Base-by-base conservation (phyloP, 2,113 vertebrate species). In the Onychorhynchus coronatus region DNA sequence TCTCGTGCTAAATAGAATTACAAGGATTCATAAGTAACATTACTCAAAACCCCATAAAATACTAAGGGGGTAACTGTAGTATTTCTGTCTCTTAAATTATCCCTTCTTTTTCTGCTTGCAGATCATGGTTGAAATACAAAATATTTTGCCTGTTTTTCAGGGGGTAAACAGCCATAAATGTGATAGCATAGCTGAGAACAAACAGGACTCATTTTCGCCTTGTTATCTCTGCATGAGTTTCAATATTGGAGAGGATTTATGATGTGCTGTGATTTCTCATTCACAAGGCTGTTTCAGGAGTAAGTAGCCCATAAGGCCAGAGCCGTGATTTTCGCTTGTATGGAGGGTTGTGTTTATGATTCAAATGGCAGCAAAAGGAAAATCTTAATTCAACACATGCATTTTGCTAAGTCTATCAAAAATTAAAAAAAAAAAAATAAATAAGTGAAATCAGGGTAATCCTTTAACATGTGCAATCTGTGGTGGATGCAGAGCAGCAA, bases 101-200 rank as follows among this genome's bases (percentile, higher is more conserved):
- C 0, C 14, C 33, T 53, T 62, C 49, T 35, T 39, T n/a, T 53
- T 50, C 52, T 86, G 13, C 66, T 44, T 82, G n/a, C 25, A 89
- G 71, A 30, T 73, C 23, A 55, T 27, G 23, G 21, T 25, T 79
- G 67, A 97, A 94, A 93, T 23, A 66, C 6, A 39, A 67, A 93
- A 61, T 30, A 31, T 61, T 89, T 81, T 28, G 21, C 62, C 78
- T 93, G 50, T 88, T 88, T 85, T 66, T 91, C 75, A 91, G 44
- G 37, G 91, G 37, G 30, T 90, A 91, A 96, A 39, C 73, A 95
- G 71, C 50, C 70, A 39, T 61, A 77, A 85, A 91, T 61, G 46
- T 46, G 62, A 85, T 63, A 93, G 68, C 68, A 56, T 65, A 93
- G 88, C 75, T 95, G 83, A 73, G 85, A 95, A 84, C 70, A 97